Base-by-base conservation (phyloP, 2,113 vertebrate genomes). In the Mastomys natalensis region DNA sequence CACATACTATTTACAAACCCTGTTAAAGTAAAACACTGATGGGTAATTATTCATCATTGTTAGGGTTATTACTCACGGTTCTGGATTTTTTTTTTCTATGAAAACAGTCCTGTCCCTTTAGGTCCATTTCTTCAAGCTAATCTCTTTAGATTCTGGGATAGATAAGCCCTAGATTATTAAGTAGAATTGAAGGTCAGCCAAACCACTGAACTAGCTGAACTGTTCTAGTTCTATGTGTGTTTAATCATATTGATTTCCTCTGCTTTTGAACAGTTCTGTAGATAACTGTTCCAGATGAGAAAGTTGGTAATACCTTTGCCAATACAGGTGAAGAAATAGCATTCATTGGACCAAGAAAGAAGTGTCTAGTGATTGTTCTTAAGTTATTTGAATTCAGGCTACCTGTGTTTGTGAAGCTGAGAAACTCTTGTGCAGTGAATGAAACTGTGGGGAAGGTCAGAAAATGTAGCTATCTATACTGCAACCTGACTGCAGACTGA, bases 1-100 rank as follows among this genome's bases (percentile, higher is more conserved):
- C 60, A 96, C 74, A 91, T n/a, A 64, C 31, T 62, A 34, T 95
- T 97, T 96, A 90, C 60, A 93, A 80, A 95, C 58, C 45, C 85
- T 90, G 77, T 77, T n/a, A 96, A 91, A 96, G 64, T 94, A 66
- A 85, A 76, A 81, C 0, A 51, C 48, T 96, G 58, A 70, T 89
- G 19, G 31, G 78, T 77, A 95, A 96, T 97, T 19, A 60, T 97
- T 94, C 93, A 78, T 92, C 74, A 60, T 93, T 95, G 87, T 90
- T 95, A 87, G 0, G 8, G 77, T 97, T 86, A 48, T 66, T 34
- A 15, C 10, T 13, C 66, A 37, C 4, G 2, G 15, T 68, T 76
- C 3, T 11, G 37, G 81, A 78, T 60, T 85, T 45, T 76, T 45
- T 76, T 93, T 96, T 64, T 17, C 21, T 73, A 58, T 13, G 72